Conservation (phyloP, 2,113 vertebrate genomes). For the Campylomormyrus numenius region DNA sequence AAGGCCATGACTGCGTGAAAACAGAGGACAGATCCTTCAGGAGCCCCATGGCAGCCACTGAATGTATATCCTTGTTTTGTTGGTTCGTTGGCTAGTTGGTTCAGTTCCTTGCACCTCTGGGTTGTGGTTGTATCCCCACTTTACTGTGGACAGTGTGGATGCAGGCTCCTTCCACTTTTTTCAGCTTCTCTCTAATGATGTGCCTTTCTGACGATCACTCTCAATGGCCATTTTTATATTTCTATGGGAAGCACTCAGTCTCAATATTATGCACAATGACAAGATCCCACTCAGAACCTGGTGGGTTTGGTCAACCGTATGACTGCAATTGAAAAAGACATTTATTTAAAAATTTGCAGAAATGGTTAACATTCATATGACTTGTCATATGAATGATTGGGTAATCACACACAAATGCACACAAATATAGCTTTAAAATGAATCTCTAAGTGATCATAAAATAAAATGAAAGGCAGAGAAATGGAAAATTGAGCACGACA, state of each 20-base stretch:
- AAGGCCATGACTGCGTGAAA: not conserved
- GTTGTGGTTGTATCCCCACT: not conserved
- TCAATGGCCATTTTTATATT: not conserved
- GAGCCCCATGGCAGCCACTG: not conserved
- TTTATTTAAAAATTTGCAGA: not conserved
- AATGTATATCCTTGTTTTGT: not conserved
- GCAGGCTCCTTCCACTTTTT: not conserved
- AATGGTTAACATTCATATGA: not conserved
- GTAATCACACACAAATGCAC: not conserved
- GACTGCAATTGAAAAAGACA: not conserved
- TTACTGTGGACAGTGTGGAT: not conserved
- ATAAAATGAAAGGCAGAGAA: not conserved
- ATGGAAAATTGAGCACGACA: not conserved
- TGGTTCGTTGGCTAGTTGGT: not conserved
- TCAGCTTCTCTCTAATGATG: not conserved
- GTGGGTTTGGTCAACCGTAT: not conserved
- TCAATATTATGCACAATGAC: not conserved
- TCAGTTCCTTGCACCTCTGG: not conserved
- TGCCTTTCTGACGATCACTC: not conserved
- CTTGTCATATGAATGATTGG: not conserved
- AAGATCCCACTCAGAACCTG: not conserved
- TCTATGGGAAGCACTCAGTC: not conserved
- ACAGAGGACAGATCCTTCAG: not conserved
- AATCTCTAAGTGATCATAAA: not conserved
- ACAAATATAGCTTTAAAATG: not conserved